Percentiles rank a stretch among this genome's conserved stretches.
phyloP scores from a whole-genome alignment of 2,888 invertebrate genomes.

The Caenorhabditis drosophilae region DNA sequence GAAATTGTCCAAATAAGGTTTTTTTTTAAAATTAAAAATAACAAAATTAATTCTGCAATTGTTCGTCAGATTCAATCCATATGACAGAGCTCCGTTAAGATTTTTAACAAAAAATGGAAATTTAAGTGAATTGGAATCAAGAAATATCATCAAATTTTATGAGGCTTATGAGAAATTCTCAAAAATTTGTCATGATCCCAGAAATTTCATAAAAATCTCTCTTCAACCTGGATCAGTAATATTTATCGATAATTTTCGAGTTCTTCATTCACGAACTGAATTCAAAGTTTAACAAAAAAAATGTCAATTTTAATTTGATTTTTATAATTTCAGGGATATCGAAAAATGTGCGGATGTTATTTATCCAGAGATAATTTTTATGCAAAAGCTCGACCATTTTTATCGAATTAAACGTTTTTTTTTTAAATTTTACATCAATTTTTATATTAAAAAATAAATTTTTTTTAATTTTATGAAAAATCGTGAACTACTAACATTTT shows the following conservation, averaged over 20 bases:
- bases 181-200: slow-evolving; percentile 48
- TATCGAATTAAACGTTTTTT: too few species aligned
- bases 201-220: slow-evolving; percentile 48
- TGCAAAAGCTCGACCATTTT: slow-evolving; percentile 51
- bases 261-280: slow-evolving; percentile 79
- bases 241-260: slow-evolving; percentile 81
- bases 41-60: slow-evolving; percentile 70
- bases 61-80: slow-evolving; percentile 77
- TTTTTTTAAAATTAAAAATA: not conserved
- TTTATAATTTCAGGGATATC: slow-evolving; percentile 72
- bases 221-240: slow-evolving; percentile 77
- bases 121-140: too few species aligned
- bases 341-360: slow-evolving; percentile 79
- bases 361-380: slow-evolving; percentile 75
- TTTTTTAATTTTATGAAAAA: not conserved
- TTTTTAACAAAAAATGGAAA: slow-evolving; percentile 17
- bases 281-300: too few species aligned
- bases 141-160: slow-evolving; percentile 60
- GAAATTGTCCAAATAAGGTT: slow-evolving; percentile 3
- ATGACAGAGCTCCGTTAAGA: slow-evolving; percentile 77
- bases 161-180: slow-evolving; percentile 61
- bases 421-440: not conserved
- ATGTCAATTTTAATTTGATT: too few species aligned
- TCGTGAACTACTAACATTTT: too few species aligned
- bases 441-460: not conserved